Percentiles rank a stretch among this genome's conserved stretches.
Evolutionary conservation across 2,888 invertebrate species (phyloP).

Genomic region (Callyntrura guangdongensis): DNA sequence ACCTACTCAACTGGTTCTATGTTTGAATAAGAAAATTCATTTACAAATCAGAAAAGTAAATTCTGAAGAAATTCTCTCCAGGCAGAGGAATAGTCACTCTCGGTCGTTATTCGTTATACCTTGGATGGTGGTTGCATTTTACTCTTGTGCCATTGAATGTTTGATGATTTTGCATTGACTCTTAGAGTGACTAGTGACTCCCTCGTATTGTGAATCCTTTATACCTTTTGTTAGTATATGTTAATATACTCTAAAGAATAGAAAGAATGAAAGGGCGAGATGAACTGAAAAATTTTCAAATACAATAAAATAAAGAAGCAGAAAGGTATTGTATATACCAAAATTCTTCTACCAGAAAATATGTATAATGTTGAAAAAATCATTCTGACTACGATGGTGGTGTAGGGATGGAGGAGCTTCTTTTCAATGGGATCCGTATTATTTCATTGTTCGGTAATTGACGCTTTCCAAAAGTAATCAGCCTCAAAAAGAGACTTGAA

Average conservation of each 20-base stretch:
- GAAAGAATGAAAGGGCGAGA: constrained; percentile 61
- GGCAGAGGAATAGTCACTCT: not conserved
- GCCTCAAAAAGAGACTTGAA: constrained; percentile 16
- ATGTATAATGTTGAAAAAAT: constrained; percentile 38
- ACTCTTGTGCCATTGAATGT: constrained; percentile 17
- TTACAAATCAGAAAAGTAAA: constrained; percentile 10
- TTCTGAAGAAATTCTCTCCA: constrained; percentile 5
- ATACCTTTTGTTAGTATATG: constrained; percentile 47
- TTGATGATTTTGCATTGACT: constrained; percentile 48
- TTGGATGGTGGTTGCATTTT: constrained; percentile 3
- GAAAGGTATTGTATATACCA: not conserved
- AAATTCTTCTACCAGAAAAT: constrained; percentile 68
- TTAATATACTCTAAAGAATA: constrained; percentile 69
- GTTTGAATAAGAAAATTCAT: not conserved
- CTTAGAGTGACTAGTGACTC: not conserved
- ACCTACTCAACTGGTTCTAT: not conserved
- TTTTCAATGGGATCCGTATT: constrained; percentile 37
- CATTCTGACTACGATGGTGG: constrained; percentile 26
- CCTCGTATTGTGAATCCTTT: constrained; percentile 20
- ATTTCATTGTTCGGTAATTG: constrained; percentile 66
- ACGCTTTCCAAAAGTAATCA: constrained; percentile 68
- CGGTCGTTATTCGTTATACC: not conserved
- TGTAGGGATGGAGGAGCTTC: not conserved
- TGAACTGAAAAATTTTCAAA: constrained; percentile 65
- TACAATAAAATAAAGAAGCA: constrained; percentile 34